phyloP scores from a whole-genome alignment of 2,888 invertebrate species.

The Pasiphila rectangulata region DNA sequence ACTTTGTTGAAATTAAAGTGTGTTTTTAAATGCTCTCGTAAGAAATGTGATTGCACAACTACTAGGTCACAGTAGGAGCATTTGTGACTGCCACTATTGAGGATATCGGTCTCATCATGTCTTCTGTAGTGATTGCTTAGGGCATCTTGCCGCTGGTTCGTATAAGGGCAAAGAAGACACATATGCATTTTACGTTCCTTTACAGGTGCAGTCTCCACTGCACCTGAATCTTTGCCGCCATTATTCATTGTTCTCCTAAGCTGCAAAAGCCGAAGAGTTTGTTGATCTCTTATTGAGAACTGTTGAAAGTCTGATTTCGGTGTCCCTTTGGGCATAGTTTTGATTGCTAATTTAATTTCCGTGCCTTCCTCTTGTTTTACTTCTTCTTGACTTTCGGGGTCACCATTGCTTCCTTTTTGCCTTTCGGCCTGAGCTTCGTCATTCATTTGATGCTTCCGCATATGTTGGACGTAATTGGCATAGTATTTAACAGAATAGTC shows the following conservation, averaged over 20 bases:
- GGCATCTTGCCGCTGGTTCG: constrained; percentile 86
- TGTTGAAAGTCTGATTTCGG: constrained; percentile 75
- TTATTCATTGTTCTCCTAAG: constrained; percentile 71
- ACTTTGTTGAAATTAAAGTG: constrained; percentile 85
- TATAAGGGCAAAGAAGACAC: constrained; percentile 91
- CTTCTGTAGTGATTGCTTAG: constrained; percentile 88
- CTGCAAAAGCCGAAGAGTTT: constrained; percentile 81
- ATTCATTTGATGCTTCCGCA: constrained; percentile 88
- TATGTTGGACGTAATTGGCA: constrained; percentile 90
- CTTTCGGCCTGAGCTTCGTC: constrained; percentile 83
- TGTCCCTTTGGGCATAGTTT: constrained; percentile 69
- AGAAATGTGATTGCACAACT: constrained; percentile 86
- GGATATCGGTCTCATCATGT: constrained; percentile 82
- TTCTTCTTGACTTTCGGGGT: constrained; percentile 47
- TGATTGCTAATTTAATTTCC: constrained; percentile 69
- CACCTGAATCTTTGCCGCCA: constrained; percentile 54
- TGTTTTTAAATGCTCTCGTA: constrained; percentile 89
- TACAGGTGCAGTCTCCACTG: constrained; percentile 61
- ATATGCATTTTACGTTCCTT: constrained; percentile 84
- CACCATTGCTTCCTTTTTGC: constrained; percentile 60
- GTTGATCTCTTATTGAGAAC: constrained; percentile 82
- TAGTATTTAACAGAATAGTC: constrained; percentile 94
- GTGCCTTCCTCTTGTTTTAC: constrained; percentile 50
- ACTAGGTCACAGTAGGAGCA: constrained; percentile 93
- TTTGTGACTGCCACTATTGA: constrained; percentile 82